Evolutionary conservation across 2,113 vertebrate genomes (phyloP).

Genomic region (Apteryx mantelli): DNA sequence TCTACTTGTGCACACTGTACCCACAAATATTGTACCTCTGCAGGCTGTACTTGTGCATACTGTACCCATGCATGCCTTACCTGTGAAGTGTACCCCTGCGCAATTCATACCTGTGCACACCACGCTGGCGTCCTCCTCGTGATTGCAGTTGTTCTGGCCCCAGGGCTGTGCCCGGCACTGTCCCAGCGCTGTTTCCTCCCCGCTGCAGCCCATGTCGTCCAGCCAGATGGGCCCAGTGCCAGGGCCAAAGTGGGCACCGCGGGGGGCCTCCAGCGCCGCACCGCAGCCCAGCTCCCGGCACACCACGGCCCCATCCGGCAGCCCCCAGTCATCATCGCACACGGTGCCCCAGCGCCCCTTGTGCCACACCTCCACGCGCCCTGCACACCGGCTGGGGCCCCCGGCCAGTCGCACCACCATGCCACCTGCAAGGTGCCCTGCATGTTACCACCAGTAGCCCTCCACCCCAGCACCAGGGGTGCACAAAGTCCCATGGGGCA

Average conservation of each 20-base stretch:
- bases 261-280: slow-evolving; percentile 23
- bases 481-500: too few relatives aligned
- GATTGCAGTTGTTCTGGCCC: slow-evolving; percentile 72
- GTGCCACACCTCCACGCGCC: slow-evolving; percentile 69
- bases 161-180: slow-evolving; percentile 53
- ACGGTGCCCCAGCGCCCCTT: slow-evolving; percentile 58
- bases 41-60: too few relatives aligned
- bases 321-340: slow-evolving; percentile 70
- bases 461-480: too few relatives aligned
- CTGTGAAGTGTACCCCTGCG: too few relatives aligned
- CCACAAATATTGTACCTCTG: too few relatives aligned
- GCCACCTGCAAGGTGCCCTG: background rate
- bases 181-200: slow-evolving; percentile 57
- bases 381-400: slow-evolving; percentile 35
- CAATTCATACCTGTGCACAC: slow-evolving; percentile 63
- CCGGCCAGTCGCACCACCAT: slow-evolving; percentile 37
- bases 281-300: slow-evolving; percentile 73
- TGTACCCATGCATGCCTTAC: too few relatives aligned
- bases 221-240: slow-evolving; percentile 69
- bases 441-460: too few relatives aligned
- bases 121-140: slow-evolving; percentile 67
- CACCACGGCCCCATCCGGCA: slow-evolving; percentile 20
- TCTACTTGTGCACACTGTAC: too few relatives aligned
- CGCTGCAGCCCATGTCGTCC: slow-evolving; percentile 68
- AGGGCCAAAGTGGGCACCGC: slow-evolving; percentile 71